Conservation (phyloP, 2,113 vertebrate genomes). For the Glareola pratincola region DNA sequence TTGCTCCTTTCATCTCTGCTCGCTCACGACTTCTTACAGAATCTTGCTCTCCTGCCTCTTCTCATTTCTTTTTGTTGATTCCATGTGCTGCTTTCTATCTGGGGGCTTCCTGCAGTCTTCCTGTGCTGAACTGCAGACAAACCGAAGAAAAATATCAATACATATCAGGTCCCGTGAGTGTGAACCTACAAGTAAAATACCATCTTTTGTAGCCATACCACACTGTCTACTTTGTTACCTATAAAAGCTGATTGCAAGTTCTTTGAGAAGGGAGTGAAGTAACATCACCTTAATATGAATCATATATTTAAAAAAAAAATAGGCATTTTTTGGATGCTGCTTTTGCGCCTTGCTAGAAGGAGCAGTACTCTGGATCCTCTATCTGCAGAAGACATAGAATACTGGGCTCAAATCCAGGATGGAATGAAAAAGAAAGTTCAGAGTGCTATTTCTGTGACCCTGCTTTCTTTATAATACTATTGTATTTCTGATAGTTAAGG, state of each 20-base stretch:
- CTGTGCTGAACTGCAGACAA: not conserved
- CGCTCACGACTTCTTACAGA: not conserved
- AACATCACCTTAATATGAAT: not conserved
- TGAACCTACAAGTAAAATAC: not conserved
- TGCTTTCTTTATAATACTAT: not conserved
- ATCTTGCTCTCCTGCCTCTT: not conserved
- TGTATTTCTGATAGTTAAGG: not conserved
- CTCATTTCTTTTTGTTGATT: not conserved
- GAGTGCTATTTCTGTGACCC: not conserved
- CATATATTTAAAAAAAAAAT: no score
- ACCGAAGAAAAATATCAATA: not conserved
- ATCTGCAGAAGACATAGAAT: not conserved
- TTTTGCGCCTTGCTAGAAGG: not conserved
- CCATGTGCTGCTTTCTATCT: not conserved
- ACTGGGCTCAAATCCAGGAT: not conserved
- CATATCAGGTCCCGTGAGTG: not conserved
- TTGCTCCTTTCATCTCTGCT: not conserved
- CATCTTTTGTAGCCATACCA: not conserved
- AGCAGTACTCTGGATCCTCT: not conserved
- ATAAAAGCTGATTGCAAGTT: not conserved
- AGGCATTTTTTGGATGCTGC: not conserved
- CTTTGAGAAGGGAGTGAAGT: not conserved
- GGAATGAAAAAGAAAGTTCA: not conserved
- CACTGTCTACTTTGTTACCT: not conserved
- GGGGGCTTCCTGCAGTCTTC: not conserved